phyloP scores from a whole-genome alignment of 2,888 invertebrate genomes.

The Drosophila testacea region DNA sequence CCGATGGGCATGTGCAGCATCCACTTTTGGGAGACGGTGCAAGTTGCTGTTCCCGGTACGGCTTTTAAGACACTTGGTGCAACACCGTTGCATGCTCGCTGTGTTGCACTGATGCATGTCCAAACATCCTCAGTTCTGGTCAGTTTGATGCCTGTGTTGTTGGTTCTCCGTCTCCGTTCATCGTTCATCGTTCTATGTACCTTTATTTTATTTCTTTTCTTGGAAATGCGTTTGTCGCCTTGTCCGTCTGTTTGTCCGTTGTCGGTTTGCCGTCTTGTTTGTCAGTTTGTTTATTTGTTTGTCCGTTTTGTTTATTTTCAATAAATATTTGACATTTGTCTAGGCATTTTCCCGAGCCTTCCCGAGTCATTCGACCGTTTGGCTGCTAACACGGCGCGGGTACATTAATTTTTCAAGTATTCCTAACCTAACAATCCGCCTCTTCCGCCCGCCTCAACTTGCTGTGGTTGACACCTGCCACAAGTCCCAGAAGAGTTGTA shows the following conservation, averaged over 20 bases:
- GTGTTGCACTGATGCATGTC: slow-evolving; percentile 73
- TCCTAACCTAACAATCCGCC: slow-evolving; percentile 12
- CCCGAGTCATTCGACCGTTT: slow-evolving; percentile 56
- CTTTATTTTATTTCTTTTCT: slow-evolving; percentile 74
- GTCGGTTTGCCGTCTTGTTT: slow-evolving; percentile 64
- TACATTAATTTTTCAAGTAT: slow-evolving; percentile 79
- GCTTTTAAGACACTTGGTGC: slow-evolving; percentile 56
- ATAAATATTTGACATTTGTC: slow-evolving; percentile 82
- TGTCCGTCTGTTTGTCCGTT: slow-evolving; percentile 19
- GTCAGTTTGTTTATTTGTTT: slow-evolving; percentile 77
- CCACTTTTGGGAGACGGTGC: slow-evolving; percentile 37
- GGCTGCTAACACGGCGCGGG: slow-evolving; percentile 71
- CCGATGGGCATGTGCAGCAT: slow-evolving; percentile 41
- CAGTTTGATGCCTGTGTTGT: slow-evolving; percentile 68
- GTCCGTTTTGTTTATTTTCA: slow-evolving; percentile 73
- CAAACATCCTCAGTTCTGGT: slow-evolving; percentile 81
- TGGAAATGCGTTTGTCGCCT: slow-evolving; percentile 69
- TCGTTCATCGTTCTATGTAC: slow-evolving; percentile 25
- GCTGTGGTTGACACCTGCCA: slow-evolving; percentile 38
- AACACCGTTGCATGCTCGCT: slow-evolving; percentile 24
- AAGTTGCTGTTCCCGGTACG: slow-evolving; percentile 51
- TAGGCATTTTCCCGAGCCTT: slow-evolving; percentile 71
- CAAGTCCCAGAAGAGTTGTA: slow-evolving; percentile 28
- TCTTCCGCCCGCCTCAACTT: slow-evolving; percentile 22
- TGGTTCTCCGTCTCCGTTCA: slow-evolving; percentile 28